Base-by-base conservation (phyloP, 2,888 invertebrate genomes). In the Sepiola atlantica region DNA sequence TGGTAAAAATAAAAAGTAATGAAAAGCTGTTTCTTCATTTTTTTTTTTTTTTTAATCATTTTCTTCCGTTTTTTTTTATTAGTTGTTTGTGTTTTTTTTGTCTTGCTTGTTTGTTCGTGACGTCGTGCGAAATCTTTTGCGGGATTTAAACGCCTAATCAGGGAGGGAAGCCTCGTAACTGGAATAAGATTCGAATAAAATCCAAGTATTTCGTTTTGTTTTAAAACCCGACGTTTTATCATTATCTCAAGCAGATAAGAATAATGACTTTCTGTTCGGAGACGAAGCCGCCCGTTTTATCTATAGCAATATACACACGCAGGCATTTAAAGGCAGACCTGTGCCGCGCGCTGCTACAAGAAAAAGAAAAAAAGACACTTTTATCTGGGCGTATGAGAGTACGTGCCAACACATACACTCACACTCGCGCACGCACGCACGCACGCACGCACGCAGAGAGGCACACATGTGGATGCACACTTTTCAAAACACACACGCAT, bases 141-240 rank as follows among this genome's bases (percentile, higher is more conserved):
- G 14, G 77, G 77, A 77, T 77, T 77, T 77, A 77, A 77, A 77
- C 77, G 77, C 77, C 77, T 77, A 77, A 77, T 77, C 77, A 77
- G 77, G 32, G 18, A 32, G 18, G 16, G 77, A 77, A 77, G 77
- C 77, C 77, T 32, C 77, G 77, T 77, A 77, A 77, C n/a, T 45
- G n/a, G 77, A 77, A 32, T n/a, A 16, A 77, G 77, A 77, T 77
- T 77, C 77, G 77, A 77, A 35, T 54, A 45, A 35, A 91, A 91
- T 91, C 91, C 91, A 35, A 91, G 91, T 35, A 91, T 91, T 91
- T 91, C 54, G 14, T 91, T 77, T 91, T 91, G 54, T 91, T 91
- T 91, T 45, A 45, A 91, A 45, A 91, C 54, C 35, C 54, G 54
- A 45, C 91, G 45, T 45, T 91, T 54, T 91, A 91, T 91, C 54